phyloP scores from a whole-genome alignment of 2,888 invertebrate species.

The Tryphoninae sp. region DNA sequence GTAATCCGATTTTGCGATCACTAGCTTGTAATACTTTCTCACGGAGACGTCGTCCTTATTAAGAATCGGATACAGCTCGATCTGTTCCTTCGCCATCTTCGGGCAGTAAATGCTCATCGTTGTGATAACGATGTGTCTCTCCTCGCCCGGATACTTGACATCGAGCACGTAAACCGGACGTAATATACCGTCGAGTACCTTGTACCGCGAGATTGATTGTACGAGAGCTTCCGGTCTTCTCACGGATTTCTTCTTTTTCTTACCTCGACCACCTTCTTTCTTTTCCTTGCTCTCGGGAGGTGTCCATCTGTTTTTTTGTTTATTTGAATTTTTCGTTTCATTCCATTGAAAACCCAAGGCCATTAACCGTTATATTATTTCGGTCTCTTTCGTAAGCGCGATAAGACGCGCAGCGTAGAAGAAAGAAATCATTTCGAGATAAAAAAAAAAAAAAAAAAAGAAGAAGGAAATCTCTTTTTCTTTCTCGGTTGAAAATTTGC shows the following conservation, averaged over 20 bases:
- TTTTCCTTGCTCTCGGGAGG: constrained; percentile 77
- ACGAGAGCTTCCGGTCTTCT: constrained; percentile 83
- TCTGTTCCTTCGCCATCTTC: constrained; percentile 64
- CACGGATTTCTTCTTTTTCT: constrained; percentile 46
- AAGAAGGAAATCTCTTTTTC: constrained; percentile 7
- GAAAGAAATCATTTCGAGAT: constrained; percentile 37
- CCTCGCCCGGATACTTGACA: constrained; percentile 81
- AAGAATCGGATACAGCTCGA: constrained; percentile 53
- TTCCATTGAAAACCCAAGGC: constrained; percentile 28
- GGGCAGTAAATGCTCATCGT: constrained; percentile 81
- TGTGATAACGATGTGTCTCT: constrained; percentile 81
- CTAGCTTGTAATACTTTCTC: constrained; percentile 69
- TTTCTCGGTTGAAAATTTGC: constrained; percentile 35
- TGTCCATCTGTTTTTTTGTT: constrained; percentile 62
- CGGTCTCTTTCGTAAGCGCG: neutral
- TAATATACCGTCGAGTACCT: constrained; percentile 84
- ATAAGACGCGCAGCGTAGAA: constrained; percentile 6
- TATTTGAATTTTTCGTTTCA: neutral
- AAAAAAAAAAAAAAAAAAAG: constrained; percentile 12
- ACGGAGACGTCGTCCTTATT: constrained; percentile 63
- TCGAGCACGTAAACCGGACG: constrained; percentile 85
- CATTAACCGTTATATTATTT: neutral
- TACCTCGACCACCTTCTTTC: constrained; percentile 73
- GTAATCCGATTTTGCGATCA: constrained; percentile 68
- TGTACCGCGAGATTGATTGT: constrained; percentile 84